Evolutionary conservation across 2,888 invertebrate species (phyloP), one percentile per base, ranked within the genome.

Genomic region (Erebia ligea): DNA sequence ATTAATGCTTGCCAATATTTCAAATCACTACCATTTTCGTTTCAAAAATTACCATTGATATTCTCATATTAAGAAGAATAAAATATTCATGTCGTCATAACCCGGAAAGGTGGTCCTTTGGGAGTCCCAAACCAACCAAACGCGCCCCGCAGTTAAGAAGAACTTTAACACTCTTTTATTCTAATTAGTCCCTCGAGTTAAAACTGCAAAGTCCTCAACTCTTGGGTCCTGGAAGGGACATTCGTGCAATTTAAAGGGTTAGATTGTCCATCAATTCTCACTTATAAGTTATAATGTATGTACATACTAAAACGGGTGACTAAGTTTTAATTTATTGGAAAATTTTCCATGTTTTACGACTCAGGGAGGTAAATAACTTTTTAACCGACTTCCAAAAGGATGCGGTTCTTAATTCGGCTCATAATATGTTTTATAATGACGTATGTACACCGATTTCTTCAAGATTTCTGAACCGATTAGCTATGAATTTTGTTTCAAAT

Each of bases 111-210:
- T 68, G 40, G 34, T 61, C 73, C 66, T 67, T 19, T 52, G 68
- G 72, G 74, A 72, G 21, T 9, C 25, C 48, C 21, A 25, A 34
- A 34, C 34, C 45, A 15, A 21, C 67, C 82, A 82, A 86, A 85
- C 79, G 79, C 81, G 84, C 81, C 83, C 84, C 82, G 85, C 86
- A 85, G 84, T 87, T 84, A 82, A 77, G 79, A 73, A 78, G 77
- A 87, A 89, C 85, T 90, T 89, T 88, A 87, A 87, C 89, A 89
- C 89, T 88, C 87, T 90, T 91, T 89, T 88, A 89, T 87, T 88
- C 86, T 90, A 90, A 91, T 91, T 90, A 90, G 84, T 79, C 66
- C 88, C 84, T 80, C 72, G 70, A 86, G 83, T 89, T 73, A 72
- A 80, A 86, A 87, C 86, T 88, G 84, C 76, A 81, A 81, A 82